Evolutionary conservation across 2,113 vertebrate species (phyloP).

Genomic region (Brevimyrus niger): DNA sequence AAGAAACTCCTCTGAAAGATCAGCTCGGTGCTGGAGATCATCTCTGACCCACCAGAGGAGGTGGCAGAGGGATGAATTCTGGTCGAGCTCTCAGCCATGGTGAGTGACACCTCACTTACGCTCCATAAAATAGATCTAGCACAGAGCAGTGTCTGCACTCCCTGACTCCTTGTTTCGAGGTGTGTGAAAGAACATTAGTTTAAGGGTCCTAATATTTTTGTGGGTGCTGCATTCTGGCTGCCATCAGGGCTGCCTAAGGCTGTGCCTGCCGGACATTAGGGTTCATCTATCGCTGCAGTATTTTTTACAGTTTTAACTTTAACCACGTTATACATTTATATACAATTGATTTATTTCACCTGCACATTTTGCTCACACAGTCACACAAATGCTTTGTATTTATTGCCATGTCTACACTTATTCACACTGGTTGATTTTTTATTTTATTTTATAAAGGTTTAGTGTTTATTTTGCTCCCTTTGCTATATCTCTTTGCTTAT

Average conservation of each 20-base stretch:
- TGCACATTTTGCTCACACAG: background rate
- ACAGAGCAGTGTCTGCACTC: background rate
- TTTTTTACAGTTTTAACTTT: background rate
- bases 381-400: background rate
- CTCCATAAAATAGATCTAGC: background rate
- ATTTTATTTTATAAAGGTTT: background rate
- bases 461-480: background rate
- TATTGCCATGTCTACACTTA: background rate
- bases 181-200: background rate
- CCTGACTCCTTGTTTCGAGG: background rate
- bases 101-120: background rate
- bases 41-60: background rate
- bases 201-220: background rate
- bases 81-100: background rate
- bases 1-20: background rate
- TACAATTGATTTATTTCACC: background rate
- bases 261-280: background rate
- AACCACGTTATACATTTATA: background rate
- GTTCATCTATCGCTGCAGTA: background rate
- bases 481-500: background rate
- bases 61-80: background rate
- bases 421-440: background rate
- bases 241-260: background rate
- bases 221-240: background rate
- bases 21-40: background rate